These are phyloP conservation scores for Mimas tiliae DNA, from an alignment of 2,888 invertebrate genomes.

Conservation along the genomic window DNA sequence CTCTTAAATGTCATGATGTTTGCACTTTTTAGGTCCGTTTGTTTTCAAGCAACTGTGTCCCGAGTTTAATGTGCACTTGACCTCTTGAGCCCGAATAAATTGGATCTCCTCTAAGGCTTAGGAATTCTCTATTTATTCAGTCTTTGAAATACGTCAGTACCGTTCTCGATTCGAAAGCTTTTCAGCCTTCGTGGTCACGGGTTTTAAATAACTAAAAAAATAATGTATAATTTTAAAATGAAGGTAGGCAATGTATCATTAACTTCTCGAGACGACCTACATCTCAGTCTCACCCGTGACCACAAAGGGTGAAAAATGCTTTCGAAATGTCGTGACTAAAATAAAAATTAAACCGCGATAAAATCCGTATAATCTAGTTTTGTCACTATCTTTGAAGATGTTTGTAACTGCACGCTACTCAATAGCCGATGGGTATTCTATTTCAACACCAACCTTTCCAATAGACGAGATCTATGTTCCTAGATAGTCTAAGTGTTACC, in stretches of 20 bases:
- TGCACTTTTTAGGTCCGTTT: background rate
- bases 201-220: too few species aligned
- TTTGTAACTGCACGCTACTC: background rate
- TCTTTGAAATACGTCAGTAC: background rate
- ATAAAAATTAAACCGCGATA: too few species aligned
- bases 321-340: too few species aligned
- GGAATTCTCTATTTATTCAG: background rate
- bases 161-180: too few species aligned
- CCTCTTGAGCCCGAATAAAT: background rate
- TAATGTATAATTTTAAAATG: too few species aligned
- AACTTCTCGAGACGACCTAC: too few species aligned
- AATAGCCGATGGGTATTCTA: background rate
- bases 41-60: background rate
- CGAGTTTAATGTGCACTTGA: background rate
- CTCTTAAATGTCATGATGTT: background rate
- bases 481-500: slow-evolving; percentile 10
- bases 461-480: slow-evolving; percentile 5
- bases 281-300: too few species aligned
- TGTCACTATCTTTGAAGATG: too few species aligned
- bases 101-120: background rate
- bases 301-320: too few species aligned
- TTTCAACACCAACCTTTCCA: slow-evolving; percentile 15
- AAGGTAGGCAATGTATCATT: too few species aligned
- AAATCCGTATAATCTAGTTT: too few species aligned
- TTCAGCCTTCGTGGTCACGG: too few species aligned